A percentile compares a stretch with the other conserved stretches of the same genome.
phyloP scores from a whole-genome alignment of 2,888 invertebrate genomes.

The Mongoloraphidia duomilia region DNA sequence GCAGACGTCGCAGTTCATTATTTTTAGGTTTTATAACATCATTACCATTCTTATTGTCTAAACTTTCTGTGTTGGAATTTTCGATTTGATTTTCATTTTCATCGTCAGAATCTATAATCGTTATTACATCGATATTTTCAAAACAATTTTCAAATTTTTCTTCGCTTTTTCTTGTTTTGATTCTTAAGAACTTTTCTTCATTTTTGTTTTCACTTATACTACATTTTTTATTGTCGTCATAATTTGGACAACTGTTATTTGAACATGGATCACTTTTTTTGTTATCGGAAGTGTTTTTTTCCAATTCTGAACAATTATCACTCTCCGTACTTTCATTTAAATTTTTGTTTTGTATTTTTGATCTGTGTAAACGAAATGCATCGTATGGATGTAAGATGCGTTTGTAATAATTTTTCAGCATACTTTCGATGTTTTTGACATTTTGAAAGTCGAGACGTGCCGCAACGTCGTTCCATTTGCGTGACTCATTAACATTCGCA shows the following conservation, averaged over 20 bases:
- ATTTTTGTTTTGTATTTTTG: constrained; percentile 28
- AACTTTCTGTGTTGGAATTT: constrained; percentile 10
- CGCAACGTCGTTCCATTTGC: constrained; percentile 53
- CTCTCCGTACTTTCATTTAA: neutral
- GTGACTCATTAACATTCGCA: constrained; percentile 42
- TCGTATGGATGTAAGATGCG: constrained; percentile 53
- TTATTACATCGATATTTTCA: neutral
- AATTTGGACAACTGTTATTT: too few species aligned
- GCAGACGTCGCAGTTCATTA: constrained; percentile 44
- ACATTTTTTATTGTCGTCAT: too few species aligned
- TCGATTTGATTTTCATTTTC: constrained; percentile 25
- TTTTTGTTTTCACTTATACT: too few species aligned
- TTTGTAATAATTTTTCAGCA: constrained; percentile 50
- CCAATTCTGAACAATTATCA: neutral
- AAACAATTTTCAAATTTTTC: too few species aligned
- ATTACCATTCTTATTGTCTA: constrained; percentile 29
- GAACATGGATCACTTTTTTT: too few species aligned
- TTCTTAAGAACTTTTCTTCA: too few species aligned
- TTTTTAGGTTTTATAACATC: too few species aligned
- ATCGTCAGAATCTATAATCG: constrained; percentile 10
- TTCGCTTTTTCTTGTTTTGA: too few species aligned
- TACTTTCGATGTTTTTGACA: constrained; percentile 39
- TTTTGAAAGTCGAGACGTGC: constrained; percentile 44
- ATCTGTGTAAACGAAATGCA: constrained; percentile 29
- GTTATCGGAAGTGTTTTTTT: too few species aligned